Evolutionary conservation across 2,113 vertebrate species (phyloP).

Genomic region (Albula glossodonta): DNA sequence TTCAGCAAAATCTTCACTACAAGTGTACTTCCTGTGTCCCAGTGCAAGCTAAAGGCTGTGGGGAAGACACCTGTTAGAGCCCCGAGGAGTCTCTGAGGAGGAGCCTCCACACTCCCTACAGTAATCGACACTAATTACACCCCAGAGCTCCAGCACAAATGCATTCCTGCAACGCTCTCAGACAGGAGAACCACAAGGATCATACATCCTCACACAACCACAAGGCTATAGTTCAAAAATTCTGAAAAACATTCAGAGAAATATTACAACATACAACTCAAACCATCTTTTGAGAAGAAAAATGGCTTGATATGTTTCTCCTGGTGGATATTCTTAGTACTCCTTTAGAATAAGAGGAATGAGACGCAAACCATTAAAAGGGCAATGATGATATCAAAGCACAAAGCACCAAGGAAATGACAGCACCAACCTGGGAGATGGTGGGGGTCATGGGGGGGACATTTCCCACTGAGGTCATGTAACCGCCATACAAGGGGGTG

Average conservation of each 20-base stretch:
- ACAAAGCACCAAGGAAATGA: not conserved
- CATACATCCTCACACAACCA: not conserved
- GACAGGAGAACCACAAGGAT: not conserved
- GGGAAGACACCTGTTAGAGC: not conserved
- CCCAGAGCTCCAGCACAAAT: not conserved
- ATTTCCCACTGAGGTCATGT: not conserved
- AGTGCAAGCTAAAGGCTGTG: not conserved
- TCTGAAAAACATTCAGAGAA: not conserved
- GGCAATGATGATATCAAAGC: not conserved
- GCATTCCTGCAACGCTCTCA: not conserved
- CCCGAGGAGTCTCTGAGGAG: too few species aligned
- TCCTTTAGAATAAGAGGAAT: not conserved
- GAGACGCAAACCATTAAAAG: not conserved
- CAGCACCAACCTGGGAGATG: too few species aligned
- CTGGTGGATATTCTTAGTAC: not conserved
- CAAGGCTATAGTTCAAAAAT: not conserved
- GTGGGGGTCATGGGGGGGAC: too few species aligned
- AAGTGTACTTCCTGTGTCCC: not conserved
- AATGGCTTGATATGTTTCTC: not conserved
- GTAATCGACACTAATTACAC: not conserved
- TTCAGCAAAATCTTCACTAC: not conserved
- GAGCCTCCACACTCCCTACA: not conserved
- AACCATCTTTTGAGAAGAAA: not conserved
- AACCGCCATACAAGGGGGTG: not conserved
- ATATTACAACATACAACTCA: not conserved